Evolutionary conservation across 2,113 vertebrate genomes (phyloP).

Genomic region (Psittacula cyanocephala): DNA sequence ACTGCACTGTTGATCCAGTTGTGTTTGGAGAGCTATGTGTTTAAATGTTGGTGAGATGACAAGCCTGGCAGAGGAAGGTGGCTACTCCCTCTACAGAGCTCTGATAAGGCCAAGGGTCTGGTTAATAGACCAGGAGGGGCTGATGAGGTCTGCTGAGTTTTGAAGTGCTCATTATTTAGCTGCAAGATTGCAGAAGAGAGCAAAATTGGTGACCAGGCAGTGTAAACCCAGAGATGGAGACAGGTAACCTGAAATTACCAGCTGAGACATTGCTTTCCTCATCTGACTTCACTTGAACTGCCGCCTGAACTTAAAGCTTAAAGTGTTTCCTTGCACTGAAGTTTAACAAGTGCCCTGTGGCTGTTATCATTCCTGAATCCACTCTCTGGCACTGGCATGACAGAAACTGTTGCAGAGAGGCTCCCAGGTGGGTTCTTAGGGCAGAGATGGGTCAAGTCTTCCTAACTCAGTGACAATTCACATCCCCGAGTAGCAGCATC

Average conservation of each 20-base stretch:
- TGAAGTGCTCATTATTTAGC: neutral
- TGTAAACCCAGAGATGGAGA: neutral
- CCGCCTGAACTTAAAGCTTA: neutral
- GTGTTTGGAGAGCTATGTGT: neutral
- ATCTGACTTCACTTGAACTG: neutral
- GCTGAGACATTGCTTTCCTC: neutral
- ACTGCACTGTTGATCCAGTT: neutral
- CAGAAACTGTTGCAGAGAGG: neutral
- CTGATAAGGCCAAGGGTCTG: slow-evolving; percentile 16
- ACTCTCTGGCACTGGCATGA: fast-evolving
- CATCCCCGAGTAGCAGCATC: neutral
- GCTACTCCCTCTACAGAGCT: neutral
- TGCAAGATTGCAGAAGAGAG: neutral
- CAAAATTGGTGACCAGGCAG: neutral
- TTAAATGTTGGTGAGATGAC: neutral
- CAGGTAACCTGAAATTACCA: neutral
- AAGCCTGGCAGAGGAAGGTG: neutral
- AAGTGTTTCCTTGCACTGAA: neutral
- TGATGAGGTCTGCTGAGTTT: neutral
- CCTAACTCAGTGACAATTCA: neutral
- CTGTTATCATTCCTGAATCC: neutral
- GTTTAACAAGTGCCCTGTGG: neutral
- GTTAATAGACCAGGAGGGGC: neutral
- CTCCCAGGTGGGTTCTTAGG: neutral
- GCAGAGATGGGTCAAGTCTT: neutral